These are phyloP conservation scores for Harlomillsia oculata DNA, from an alignment of 1,140 invertebrate genomes.

Conservation along the genomic window DNA sequence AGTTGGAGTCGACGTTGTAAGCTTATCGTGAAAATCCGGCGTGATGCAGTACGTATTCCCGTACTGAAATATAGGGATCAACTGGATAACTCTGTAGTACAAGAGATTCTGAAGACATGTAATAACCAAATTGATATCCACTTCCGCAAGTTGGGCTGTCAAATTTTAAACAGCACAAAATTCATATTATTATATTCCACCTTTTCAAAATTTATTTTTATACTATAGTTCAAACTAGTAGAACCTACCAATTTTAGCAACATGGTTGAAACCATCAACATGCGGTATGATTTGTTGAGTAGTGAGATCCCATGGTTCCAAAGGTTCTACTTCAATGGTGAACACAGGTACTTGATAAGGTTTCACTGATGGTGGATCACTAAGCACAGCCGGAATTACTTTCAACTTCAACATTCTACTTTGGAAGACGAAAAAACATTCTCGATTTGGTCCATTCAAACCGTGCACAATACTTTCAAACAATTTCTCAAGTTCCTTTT, in stretches of 20 bases:
- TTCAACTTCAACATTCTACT: constrained; percentile 33
- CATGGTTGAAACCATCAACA: constrained; percentile 86
- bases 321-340: constrained; percentile 49
- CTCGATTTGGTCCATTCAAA: constrained; percentile 38
- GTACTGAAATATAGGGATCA: constrained; percentile 87
- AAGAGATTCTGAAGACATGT: constrained; percentile 87
- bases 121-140: constrained; percentile 87
- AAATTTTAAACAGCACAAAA: constrained; percentile 41
- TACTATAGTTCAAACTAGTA: too few species aligned
- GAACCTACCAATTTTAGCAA: constrained; percentile 58
- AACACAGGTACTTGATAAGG: constrained; percentile 88
- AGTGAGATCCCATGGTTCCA: constrained; percentile 77
- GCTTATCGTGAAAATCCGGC: constrained; percentile 55
- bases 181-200: background rate
- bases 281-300: constrained; percentile 79
- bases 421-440: constrained; percentile 29
- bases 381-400: constrained; percentile 32
- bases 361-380: constrained; percentile 65
- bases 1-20: constrained; percentile 55
- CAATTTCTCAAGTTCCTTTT: constrained; percentile 40
- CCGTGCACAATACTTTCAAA: constrained; percentile 38
- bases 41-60: constrained; percentile 85
- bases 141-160: constrained; percentile 65
- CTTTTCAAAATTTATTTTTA: background rate
- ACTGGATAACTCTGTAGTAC: constrained; percentile 65